These are phyloP conservation scores for Dascillus cervinus DNA, from an alignment of 2,888 invertebrate genomes.

Conservation along the genomic window DNA sequence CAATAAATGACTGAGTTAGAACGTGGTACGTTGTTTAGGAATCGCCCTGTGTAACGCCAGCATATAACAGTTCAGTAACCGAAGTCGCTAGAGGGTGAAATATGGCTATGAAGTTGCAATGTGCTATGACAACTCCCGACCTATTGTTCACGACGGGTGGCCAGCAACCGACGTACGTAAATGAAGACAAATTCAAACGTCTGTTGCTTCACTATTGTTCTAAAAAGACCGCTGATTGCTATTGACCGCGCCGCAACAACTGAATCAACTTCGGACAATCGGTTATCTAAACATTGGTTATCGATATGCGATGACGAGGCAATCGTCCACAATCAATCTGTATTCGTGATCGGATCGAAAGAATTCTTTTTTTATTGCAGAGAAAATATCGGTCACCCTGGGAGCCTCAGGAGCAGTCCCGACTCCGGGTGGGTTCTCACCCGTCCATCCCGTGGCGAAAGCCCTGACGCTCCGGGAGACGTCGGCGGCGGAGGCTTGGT, in stretches of 20 bases:
- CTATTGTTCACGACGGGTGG: slow-evolving; percentile 41
- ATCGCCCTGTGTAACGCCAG: not conserved
- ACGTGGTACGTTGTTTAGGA: too few relatives aligned
- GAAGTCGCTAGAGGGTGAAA: slow-evolving; percentile 7
- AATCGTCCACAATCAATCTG: slow-evolving; percentile 8
- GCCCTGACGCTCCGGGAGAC: slow-evolving; percentile 64
- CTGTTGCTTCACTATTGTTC: slow-evolving; percentile 27
- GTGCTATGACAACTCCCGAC: slow-evolving; percentile 31
- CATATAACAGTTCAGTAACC: slow-evolving; percentile 1
- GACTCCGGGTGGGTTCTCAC: slow-evolving; percentile 51
- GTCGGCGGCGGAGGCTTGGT: slow-evolving; percentile 67
- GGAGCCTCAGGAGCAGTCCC: slow-evolving; percentile 55
- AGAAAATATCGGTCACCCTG: slow-evolving; percentile 40
- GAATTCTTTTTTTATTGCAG: not conserved
- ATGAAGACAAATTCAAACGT: slow-evolving; percentile 43
- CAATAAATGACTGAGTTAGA: too few relatives aligned
- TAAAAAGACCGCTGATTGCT: slow-evolving; percentile 33
- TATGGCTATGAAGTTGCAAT: slow-evolving; percentile 11
- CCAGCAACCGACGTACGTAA: slow-evolving; percentile 37
- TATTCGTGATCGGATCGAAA: not conserved
- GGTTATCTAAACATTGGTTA: slow-evolving; percentile 20
- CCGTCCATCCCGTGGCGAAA: slow-evolving; percentile 45
- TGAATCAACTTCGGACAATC: slow-evolving; percentile 24
- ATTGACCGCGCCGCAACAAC: slow-evolving; percentile 28
- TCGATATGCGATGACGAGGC: slow-evolving; percentile 22